A percentile compares a stretch with the other conserved stretches of the same genome.
Evolutionary conservation across 2,888 invertebrate genomes (phyloP).

Genomic region (Microchrysa polita): DNA sequence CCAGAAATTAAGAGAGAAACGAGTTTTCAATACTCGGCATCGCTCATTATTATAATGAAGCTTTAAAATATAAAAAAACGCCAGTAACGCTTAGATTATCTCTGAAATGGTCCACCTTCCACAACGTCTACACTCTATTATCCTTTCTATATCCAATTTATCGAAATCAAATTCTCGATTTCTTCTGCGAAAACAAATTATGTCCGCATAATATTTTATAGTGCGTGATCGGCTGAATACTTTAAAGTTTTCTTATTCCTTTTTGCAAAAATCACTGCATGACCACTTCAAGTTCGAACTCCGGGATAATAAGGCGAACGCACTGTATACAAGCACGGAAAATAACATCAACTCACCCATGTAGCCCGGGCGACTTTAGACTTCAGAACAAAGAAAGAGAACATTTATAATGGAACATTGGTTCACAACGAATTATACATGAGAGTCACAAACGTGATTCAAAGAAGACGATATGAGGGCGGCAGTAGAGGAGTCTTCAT

Average conservation of each 20-base stretch:
- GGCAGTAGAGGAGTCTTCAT: too few relatives aligned
- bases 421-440: too few relatives aligned
- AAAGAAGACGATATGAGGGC: too few relatives aligned
- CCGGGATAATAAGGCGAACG: conserved; percentile 28
- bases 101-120: too few relatives aligned
- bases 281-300: conserved; percentile 32
- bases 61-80: too few relatives aligned
- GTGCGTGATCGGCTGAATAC: conserved; percentile 16
- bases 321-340: conserved; percentile 30
- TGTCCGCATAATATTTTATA: conserved; percentile 28
- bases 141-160: conserved; percentile 16
- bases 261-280: conserved; percentile 42
- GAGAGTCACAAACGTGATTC: too few relatives aligned
- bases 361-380: conserved; percentile 5
- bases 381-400: conserved; percentile 3
- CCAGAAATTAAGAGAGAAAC: too few relatives aligned
- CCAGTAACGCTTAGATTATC: too few relatives aligned
- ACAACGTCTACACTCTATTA: not conserved
- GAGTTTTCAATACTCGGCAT: too few relatives aligned
- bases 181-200: not conserved
- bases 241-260: conserved; percentile 35
- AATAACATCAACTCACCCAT: conserved; percentile 19
- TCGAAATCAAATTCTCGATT: not conserved
- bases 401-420: conserved; percentile 4
- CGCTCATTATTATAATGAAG: too few relatives aligned